Evolutionary conservation across 64 coral and sea anemone species (phyloP), one percentile per base, ranked within the genome.

Genomic region (Montipora sp.): DNA sequence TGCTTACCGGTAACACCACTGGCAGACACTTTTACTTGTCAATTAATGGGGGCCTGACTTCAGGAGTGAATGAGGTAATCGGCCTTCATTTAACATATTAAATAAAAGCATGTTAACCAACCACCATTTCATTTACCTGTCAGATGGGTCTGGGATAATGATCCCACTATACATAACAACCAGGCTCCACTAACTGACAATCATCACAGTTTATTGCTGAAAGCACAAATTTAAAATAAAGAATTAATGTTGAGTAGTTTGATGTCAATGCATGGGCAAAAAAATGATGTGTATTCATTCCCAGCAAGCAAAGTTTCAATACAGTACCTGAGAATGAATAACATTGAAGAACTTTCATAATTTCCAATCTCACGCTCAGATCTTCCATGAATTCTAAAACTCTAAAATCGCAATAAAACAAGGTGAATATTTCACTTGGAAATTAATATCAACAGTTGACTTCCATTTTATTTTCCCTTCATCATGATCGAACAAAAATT

Each of bases 201-300:
- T 97, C 95, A 79, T 97, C 92, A 80, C 95, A 97, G 83, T 97
- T 97, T 20, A 97, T 65, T 27, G 65, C 95, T 97, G 65, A 9
- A 66, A 94, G 21, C 13, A 74, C 69, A 87, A 66, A 87, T 23
- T 23, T 23, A 23, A 23, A 2, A 68, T 14, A 77, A 1, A 13
- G 24, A 48, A 48, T 55, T 23, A 9, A 55, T 55, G 51, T 7
- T 55, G 9, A 55, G 5, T 9, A 55, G 51, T 5, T 23, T 23
- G 51, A 55, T 9, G 9, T 55, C 51, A 55, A 55, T 55, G 9
- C 23, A 23, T 23, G 23, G 9, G 51, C 51, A 7, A 55, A 55
- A 55, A 55, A 55, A 23, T 23, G 23, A 5, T 18, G 36, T 24
- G 23, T 23, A 23, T 23, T 23, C 23, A 23, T 23, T 55, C 5